These are phyloP conservation scores for Hyalella azteca DNA, from an alignment of 2,888 invertebrate genomes.

Conservation along the genomic window DNA sequence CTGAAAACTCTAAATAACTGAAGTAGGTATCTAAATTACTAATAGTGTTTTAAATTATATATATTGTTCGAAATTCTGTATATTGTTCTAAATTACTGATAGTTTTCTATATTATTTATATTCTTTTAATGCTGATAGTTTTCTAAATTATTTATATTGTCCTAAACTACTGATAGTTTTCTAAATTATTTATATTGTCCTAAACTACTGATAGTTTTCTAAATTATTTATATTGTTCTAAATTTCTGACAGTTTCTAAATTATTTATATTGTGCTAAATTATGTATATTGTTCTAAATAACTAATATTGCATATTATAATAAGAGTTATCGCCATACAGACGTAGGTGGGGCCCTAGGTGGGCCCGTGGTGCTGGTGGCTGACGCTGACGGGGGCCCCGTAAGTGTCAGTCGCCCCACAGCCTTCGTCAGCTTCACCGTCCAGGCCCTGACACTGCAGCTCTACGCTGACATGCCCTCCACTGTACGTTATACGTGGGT, in stretches of 20 bases:
- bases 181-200: neutral
- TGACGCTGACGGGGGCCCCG: neutral
- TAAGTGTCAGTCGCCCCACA: neutral
- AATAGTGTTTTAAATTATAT: too few species aligned
- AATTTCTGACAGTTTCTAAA: neutral
- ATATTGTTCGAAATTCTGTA: too few species aligned
- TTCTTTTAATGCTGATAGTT: neutral
- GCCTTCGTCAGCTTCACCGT: constrained; percentile 17
- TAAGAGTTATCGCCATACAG: neutral
- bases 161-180: neutral
- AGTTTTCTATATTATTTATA: neutral
- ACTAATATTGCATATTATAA: too few species aligned
- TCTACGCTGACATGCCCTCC: neutral
- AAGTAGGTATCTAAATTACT: too few species aligned
- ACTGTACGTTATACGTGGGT: too few species aligned
- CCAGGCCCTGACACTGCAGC: constrained; percentile 10
- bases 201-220: neutral
- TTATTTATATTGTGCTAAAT: neutral
- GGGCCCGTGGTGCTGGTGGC: neutral
- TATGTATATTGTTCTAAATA: too few species aligned
- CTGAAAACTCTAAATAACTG: too few species aligned
- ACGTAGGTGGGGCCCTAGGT: neutral
- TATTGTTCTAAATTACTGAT: too few species aligned
- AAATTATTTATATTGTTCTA: neutral
- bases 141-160: neutral